Conservation (phyloP, 2,888 invertebrate genomes). For the Catocala nupta region DNA sequence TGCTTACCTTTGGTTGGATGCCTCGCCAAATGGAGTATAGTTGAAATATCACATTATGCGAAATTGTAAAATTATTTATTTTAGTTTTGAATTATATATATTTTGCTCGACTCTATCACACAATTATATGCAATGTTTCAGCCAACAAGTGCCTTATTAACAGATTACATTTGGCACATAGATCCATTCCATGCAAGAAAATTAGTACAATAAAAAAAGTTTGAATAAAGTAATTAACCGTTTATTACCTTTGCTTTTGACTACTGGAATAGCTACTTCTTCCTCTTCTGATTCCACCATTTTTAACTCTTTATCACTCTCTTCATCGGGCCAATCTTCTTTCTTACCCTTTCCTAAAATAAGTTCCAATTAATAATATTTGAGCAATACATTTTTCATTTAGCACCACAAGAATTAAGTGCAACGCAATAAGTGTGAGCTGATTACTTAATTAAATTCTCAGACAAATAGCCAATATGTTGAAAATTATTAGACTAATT, state of each 20-base stretch:
- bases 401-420: no score
- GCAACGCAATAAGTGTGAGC: no score
- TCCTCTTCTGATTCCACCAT: slow-evolving; percentile 71
- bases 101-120: neutral
- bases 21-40: no score
- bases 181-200: neutral
- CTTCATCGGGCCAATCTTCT: slow-evolving; percentile 73
- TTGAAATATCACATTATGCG: no score
- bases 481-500: no score
- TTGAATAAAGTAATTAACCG: neutral
- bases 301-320: slow-evolving; percentile 80
- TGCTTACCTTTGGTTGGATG: no score
- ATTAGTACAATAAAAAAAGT: neutral
- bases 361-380: neutral
- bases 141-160: neutral
- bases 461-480: no score
- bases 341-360: slow-evolving; percentile 69
- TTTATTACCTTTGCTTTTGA: slow-evolving; percentile 75
- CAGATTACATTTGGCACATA: slow-evolving; percentile 3
- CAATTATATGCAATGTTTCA: neutral
- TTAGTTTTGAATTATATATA: no score
- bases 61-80: no score
- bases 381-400: no score
- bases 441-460: no score
- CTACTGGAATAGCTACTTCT: slow-evolving; percentile 71